Evolutionary conservation across 1,140 invertebrate genomes (phyloP), one percentile per base, ranked within the genome.

Genomic region (Drosophila trapezifrons): DNA sequence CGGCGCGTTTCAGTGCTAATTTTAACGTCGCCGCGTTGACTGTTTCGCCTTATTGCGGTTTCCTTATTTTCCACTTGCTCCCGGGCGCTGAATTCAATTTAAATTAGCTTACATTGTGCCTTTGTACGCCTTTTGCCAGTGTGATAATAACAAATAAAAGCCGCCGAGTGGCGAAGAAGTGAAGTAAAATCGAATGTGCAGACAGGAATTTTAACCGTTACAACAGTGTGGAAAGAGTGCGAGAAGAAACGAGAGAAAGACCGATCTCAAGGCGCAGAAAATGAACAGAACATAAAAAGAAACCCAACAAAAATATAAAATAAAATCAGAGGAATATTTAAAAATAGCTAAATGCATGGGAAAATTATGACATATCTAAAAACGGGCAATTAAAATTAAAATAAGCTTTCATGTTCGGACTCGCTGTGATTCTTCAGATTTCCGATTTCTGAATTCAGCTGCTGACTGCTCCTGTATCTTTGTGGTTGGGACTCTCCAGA

Each of bases 11-110:
- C 76, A 87, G 84, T 87, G 83, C 83, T 86, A 83, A 87, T 89
- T 89, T 87, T 89, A 86, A 74, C 84, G 84, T 76, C 80, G 79
- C 72, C 79, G 76, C 80, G 82, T 86, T 75, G 76, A 87, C 80
- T 78, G 76, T 87, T 87, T 87, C 51, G 73, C 59, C 62, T 76
- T 75, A 65, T 78, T 89, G 84, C 80, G 73, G 77, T 80, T 78
- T 76, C 63, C 73, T 76, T 54, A 66, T 76, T 74, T 65, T 81
- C 59, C 71, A 66, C 77, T 78, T 76, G 67, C 37, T 76, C 49
- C 60, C 64, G 67, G 42, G 65, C 72, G 64, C 65, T 76, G 47
- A 87, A 72, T 74, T 46, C 71, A 83, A 73, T 83, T 87, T 63
- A 87, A 87, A 87, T 83, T 78, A 83, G 62, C 69, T 80, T 62